Evolutionary conservation across 2,888 invertebrate species (phyloP).

Genomic region (Apamea sordens): DNA sequence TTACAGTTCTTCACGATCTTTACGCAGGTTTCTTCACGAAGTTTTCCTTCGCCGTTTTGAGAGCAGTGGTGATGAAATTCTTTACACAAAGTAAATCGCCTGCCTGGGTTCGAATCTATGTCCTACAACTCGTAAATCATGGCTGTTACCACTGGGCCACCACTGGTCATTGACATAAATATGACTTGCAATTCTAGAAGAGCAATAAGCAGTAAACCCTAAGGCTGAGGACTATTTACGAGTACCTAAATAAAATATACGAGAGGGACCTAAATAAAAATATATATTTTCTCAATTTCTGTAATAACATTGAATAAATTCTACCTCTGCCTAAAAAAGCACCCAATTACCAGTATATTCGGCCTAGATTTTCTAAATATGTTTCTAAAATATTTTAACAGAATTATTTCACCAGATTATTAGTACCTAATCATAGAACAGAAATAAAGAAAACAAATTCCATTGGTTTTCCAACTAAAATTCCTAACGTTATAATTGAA

Average conservation of each 20-base stretch:
- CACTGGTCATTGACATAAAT: too few relatives aligned
- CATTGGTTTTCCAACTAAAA: neutral
- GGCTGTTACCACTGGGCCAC: too few relatives aligned
- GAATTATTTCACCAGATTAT: too few relatives aligned
- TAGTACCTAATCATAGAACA: too few relatives aligned
- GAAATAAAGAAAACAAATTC: neutral
- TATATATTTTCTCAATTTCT: neutral
- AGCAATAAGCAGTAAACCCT: neutral
- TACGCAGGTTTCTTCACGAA: too few relatives aligned
- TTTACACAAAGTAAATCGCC: too few relatives aligned
- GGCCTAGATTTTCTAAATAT: conserved; percentile 2
- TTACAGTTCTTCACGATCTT: too few relatives aligned
- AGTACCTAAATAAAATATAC: neutral
- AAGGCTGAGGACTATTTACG: neutral
- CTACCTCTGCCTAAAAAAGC: neutral
- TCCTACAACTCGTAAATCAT: too few relatives aligned
- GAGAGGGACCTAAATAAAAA: neutral
- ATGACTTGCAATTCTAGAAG: neutral
- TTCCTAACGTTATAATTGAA: neutral
- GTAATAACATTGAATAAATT: conserved; percentile 9
- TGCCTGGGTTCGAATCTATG: too few relatives aligned
- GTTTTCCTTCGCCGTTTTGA: too few relatives aligned
- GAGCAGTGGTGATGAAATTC: too few relatives aligned
- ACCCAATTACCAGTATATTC: conserved; percentile 4
- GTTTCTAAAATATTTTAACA: neutral